These are phyloP conservation scores for Drosophila repletoides DNA, from an alignment of 1,140 invertebrate genomes.

Conservation along the genomic window DNA sequence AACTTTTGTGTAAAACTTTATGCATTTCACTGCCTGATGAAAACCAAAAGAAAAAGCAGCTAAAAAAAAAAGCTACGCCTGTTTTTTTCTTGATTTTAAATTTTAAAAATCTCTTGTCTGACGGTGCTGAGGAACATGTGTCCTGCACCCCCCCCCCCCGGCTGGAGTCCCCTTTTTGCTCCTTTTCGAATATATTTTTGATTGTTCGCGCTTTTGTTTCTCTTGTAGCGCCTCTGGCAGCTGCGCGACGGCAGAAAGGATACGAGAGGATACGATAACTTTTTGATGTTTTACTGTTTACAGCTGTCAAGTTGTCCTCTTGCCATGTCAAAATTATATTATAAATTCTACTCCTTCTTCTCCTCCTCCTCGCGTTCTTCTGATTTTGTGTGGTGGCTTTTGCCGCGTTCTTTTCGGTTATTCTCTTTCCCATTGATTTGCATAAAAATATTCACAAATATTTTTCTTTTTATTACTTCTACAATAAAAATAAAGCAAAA, in stretches of 20 bases:
- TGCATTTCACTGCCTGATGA: constrained; percentile 76
- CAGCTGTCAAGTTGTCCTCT: constrained; percentile 75
- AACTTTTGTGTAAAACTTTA: constrained; percentile 77
- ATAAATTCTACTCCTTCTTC: constrained; percentile 40
- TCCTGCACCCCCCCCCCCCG: no score
- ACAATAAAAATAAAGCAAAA: constrained; percentile 23
- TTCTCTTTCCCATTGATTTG: constrained; percentile 56
- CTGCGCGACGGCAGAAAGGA: constrained; percentile 19
- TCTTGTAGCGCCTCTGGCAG: constrained; percentile 33
- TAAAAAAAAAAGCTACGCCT: constrained; percentile 37
- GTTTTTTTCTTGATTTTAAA: constrained; percentile 65
- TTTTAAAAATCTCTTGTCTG: constrained; percentile 50
- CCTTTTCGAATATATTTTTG: constrained; percentile 18
- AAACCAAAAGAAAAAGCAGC: constrained; percentile 32
- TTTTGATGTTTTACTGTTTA: constrained; percentile 73
- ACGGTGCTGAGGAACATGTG: constrained; percentile 55
- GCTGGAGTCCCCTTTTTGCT: constrained; percentile 13
- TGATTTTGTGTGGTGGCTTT: constrained; percentile 38
- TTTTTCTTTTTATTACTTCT: constrained; percentile 64
- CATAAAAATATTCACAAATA: constrained; percentile 77
- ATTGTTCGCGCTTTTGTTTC: constrained; percentile 47
- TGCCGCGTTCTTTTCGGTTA: not conserved
- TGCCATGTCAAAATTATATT: constrained; percentile 72
- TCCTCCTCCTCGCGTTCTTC: not conserved
- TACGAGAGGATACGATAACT: constrained; percentile 54